phyloP scores from a whole-genome alignment of 2,888 invertebrate genomes.

The Lasioglossum vierecki region DNA sequence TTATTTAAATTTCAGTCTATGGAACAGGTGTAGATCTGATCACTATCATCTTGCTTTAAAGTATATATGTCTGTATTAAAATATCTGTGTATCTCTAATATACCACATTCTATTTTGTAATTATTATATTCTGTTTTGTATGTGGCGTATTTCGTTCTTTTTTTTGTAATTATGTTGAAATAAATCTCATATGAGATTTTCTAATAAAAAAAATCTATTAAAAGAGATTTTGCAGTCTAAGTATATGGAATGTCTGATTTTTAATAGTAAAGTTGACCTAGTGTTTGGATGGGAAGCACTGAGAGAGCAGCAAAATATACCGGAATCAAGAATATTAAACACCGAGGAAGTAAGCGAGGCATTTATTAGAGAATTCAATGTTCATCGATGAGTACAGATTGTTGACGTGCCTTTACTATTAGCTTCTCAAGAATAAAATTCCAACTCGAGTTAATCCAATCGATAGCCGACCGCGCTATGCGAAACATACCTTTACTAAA shows the following conservation, averaged over 20 bases:
- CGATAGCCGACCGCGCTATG: background rate
- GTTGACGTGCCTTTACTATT: background rate
- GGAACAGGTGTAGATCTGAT: no score
- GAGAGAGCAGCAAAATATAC: background rate
- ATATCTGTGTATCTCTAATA: no score
- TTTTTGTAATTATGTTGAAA: no score
- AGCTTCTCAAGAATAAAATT: background rate
- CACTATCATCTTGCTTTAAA: no score
- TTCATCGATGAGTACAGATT: background rate
- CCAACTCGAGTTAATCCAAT: background rate
- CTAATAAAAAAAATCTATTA: no score
- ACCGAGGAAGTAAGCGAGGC: slow-evolving; percentile 8
- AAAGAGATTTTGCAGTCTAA: background rate
- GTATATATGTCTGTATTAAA: no score
- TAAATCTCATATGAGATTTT: no score
- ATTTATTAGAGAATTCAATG: slow-evolving; percentile 19
- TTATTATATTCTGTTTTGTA: no score
- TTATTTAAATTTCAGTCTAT: no score
- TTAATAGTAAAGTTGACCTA: background rate
- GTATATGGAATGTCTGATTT: background rate
- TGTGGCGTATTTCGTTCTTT: no score
- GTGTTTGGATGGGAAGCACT: background rate
- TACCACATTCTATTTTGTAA: no score
- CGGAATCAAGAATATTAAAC: background rate
- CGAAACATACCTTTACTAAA: slow-evolving; percentile 2